Evolutionary conservation across 1,140 invertebrate genomes (phyloP).

Genomic region (Atta colombica): DNA sequence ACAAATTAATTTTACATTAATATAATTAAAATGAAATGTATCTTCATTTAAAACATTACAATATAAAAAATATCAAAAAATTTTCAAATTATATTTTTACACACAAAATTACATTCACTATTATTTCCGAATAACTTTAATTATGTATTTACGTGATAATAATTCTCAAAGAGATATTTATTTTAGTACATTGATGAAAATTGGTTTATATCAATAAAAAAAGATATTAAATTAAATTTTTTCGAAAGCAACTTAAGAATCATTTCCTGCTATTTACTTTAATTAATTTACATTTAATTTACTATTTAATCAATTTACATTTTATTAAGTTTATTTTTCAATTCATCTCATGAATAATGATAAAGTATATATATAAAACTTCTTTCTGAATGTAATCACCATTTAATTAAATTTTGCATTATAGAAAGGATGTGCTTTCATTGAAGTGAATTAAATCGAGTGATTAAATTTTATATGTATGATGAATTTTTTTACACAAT

Average conservation of each 20-base stretch:
- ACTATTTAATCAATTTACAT: neutral
- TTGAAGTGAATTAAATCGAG: slow-evolving; percentile 23
- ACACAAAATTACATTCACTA: neutral
- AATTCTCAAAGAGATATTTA: neutral
- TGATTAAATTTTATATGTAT: slow-evolving; percentile 8
- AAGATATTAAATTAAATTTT: neutral
- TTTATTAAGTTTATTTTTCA: neutral
- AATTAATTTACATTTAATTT: slow-evolving; percentile 19
- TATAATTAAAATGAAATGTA: neutral
- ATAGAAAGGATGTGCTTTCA: neutral
- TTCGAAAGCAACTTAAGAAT: neutral
- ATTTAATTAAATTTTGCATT: slow-evolving; percentile 24
- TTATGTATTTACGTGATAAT: neutral
- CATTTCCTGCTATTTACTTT: neutral
- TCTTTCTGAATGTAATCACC: neutral
- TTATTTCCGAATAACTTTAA: neutral
- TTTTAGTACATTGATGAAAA: neutral
- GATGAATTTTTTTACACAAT: neutral
- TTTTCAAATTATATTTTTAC: slow-evolving; percentile 1
- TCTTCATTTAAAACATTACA: neutral
- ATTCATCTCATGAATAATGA: neutral
- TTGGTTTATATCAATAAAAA: neutral
- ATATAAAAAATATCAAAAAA: neutral
- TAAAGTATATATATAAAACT: neutral
- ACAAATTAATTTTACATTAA: neutral